A percentile compares a stretch with the other conserved stretches of the same genome.
phyloP scores from a whole-genome alignment of 2,888 invertebrate species.

The Ferdinandea cuprea region DNA sequence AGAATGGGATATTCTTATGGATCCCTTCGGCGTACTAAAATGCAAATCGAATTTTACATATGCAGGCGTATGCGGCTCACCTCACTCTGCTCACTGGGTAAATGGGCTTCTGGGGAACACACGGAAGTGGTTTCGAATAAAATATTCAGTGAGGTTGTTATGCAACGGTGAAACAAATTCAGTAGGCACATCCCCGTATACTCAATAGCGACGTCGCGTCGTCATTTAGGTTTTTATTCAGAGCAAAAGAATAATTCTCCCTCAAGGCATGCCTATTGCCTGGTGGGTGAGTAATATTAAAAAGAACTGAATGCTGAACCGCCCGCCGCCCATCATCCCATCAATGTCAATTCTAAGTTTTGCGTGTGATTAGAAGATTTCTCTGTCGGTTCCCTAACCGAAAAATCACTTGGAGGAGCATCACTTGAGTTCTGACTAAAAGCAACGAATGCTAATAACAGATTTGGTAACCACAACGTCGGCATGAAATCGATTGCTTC shows the following conservation, averaged over 20 bases:
- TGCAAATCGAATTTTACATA: slow-evolving; percentile 72
- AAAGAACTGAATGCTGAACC: background rate
- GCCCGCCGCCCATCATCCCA: background rate
- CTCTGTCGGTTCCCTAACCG: background rate
- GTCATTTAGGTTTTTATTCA: slow-evolving; percentile 57
- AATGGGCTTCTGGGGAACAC: slow-evolving; percentile 56
- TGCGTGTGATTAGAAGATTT: slow-evolving; percentile 29
- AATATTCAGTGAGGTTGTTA: slow-evolving; percentile 72
- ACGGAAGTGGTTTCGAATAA: slow-evolving; percentile 58
- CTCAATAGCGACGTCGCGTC: slow-evolving; percentile 38
- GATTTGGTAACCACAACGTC: slow-evolving; percentile 8
- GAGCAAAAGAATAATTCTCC: slow-evolving; percentile 32
- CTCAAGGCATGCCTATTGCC: background rate
- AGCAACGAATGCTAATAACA: slow-evolving; percentile 6
- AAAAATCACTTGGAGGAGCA: slow-evolving; percentile 4
- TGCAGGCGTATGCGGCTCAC: slow-evolving; percentile 40
- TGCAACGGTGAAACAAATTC: slow-evolving; percentile 33
- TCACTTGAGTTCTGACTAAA: slow-evolving; percentile 5
- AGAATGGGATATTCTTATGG: slow-evolving; percentile 52
- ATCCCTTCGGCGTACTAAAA: slow-evolving; percentile 65
- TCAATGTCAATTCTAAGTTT: slow-evolving; percentile 21
- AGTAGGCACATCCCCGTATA: slow-evolving; percentile 30
- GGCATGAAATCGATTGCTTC: background rate
- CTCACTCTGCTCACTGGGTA: background rate
- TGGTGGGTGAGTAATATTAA: slow-evolving; percentile 16